Conservation (phyloP, 2,113 vertebrate species). For the Holacanthus passer region DNA sequence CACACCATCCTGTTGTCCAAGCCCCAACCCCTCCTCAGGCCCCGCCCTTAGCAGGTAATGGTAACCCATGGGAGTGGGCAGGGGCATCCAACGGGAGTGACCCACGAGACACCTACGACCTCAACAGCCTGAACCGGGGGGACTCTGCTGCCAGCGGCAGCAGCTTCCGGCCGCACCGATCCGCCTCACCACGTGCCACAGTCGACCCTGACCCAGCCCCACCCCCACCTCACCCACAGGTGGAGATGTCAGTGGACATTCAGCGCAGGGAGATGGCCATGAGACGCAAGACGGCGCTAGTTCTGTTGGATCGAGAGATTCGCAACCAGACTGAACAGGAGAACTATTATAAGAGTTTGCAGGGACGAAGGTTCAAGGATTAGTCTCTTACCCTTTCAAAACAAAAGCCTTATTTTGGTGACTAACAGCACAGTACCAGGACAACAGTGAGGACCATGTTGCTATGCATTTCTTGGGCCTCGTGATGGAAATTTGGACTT, state of each 20-base stretch:
- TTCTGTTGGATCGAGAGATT: slow-evolving; percentile 77
- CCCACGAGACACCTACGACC: slow-evolving; percentile 80
- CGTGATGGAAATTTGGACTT: not conserved
- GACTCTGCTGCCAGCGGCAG: slow-evolving; percentile 47
- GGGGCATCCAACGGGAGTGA: slow-evolving; percentile 59
- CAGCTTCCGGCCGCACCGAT: slow-evolving; percentile 83
- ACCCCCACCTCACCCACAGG: slow-evolving; percentile 63
- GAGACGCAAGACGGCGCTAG: slow-evolving; percentile 84
- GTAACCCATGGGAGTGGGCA: slow-evolving; percentile 88
- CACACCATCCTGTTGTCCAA: slow-evolving; percentile 90
- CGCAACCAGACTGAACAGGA: slow-evolving; percentile 84
- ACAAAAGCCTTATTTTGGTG: slow-evolving; percentile 60
- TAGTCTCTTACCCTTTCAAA: slow-evolving; percentile 65
- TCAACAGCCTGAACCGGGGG: slow-evolving; percentile 84
- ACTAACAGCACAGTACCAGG: slow-evolving; percentile 8
- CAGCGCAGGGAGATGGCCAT: slow-evolving; percentile 86
- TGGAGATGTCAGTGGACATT: slow-evolving; percentile 77
- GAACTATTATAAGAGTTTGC: slow-evolving; percentile 90
- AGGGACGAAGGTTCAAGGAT: slow-evolving; percentile 87
- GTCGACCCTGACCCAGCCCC: slow-evolving; percentile 73
- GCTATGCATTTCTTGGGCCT: slow-evolving; percentile 13
- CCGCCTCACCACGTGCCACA: slow-evolving; percentile 83
- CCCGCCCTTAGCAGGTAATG: slow-evolving; percentile 66
- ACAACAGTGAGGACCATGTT: slow-evolving; percentile 16
- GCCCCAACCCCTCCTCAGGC: slow-evolving; percentile 43